These are phyloP conservation scores for Drosophila melanosoma DNA, from an alignment of 2,888 invertebrate species.

Conservation along the genomic window DNA sequence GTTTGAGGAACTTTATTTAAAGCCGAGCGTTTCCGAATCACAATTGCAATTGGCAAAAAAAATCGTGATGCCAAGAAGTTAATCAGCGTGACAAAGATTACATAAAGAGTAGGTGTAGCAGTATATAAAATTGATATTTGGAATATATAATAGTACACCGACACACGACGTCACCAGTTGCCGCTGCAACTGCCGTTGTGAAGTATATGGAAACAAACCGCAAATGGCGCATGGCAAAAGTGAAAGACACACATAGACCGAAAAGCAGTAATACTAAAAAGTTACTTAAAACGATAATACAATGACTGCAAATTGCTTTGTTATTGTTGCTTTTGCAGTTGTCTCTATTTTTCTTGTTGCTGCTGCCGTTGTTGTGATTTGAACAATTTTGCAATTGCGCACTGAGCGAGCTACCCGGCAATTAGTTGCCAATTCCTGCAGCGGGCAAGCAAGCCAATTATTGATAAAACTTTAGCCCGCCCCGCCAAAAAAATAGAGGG, in stretches of 20 bases:
- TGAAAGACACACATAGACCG: conserved; percentile 24
- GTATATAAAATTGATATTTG: conserved; percentile 5
- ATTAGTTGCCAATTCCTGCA: conserved; percentile 59
- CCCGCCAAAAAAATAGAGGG: conserved; percentile 14
- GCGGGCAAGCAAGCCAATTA: conserved; percentile 56
- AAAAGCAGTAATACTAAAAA: conserved; percentile 13
- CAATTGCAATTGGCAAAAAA: conserved; percentile 8
- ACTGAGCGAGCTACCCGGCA: conserved; percentile 59
- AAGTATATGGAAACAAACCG: conserved; percentile 23
- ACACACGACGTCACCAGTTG: conserved; percentile 35
- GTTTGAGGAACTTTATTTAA: neutral
- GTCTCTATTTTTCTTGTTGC: conserved; percentile 7
- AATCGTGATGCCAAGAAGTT: conserved; percentile 19
- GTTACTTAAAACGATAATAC: conserved; percentile 16
- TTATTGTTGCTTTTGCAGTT: conserved; percentile 37
- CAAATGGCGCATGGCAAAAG: conserved; percentile 55
- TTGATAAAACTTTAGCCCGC: conserved; percentile 71
- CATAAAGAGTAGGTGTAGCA: conserved; percentile 37
- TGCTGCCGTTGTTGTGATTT: conserved; percentile 30
- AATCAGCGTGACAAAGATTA: conserved; percentile 37
- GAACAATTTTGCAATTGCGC: conserved; percentile 73
- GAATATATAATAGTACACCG: neutral
- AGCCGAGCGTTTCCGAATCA: conserved; percentile 12
- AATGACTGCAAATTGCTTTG: conserved; percentile 47
- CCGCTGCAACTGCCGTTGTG: conserved; percentile 22